Base-by-base conservation (phyloP, 2,113 vertebrate species). In the Varanus salvator region DNA sequence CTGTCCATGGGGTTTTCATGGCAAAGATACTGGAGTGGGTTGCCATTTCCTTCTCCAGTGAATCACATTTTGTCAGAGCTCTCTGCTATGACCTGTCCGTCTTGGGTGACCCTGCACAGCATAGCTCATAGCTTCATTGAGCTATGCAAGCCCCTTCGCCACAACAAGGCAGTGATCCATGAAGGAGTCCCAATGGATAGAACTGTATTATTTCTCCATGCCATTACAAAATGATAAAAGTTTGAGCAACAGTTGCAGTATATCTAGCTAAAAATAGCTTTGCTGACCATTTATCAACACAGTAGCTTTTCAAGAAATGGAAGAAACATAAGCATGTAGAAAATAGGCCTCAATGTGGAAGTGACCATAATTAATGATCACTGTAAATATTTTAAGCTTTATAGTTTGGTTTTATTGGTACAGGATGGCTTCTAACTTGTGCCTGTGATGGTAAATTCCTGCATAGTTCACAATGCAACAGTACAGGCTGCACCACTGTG, bases 381-480 rank as follows among this genome's bases (percentile, higher is more conserved):
- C 85, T 90, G 94, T 96, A 97, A 97, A 97, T 96, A 96, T 97
- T 64, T 97, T 97, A 93, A 95, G 93, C 69, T 87, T 86, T 71
- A 80, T 93, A 89, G 74, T 94, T 96, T 50, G 84, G 87, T 90
- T 93, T 90, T 95, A 89, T 94, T 97, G 95, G 89, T 75, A 93
- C 90, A 83, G 69, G 88, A 85, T 89, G 86, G 91, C 93, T 95
- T 95, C 96, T 97, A 95, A 91, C 27, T 92, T 90, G 90, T 92
- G 85, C 88, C 91, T 91, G 94, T 95, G 93, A 95, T 90, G 93
- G 95, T 91, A 94, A 95, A 94, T 95, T 95, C 92, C 95, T 94
- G 92, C 90, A 89, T 60, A 29, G 90, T 90, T 90, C 83, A 96
- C 93, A 96, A 96, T 95, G 91, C 84, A 89, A 86, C 92, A 87